These are phyloP conservation scores for Falco rusticolus DNA, from an alignment of 2,797 vertebrate species.

Conservation along the genomic window DNA sequence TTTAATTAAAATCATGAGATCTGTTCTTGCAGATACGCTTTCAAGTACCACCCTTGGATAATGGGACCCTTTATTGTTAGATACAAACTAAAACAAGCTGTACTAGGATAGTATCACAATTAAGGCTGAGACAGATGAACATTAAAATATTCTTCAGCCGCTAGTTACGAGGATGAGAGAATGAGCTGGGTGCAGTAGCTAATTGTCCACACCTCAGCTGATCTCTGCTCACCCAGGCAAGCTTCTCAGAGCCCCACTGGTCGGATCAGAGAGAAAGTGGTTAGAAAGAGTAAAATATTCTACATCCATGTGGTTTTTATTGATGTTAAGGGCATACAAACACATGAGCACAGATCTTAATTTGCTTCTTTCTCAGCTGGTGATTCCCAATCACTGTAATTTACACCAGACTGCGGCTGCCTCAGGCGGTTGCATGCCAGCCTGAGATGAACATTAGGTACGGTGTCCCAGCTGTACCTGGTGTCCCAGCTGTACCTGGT, in stretches of 20 bases:
- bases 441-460: background rate
- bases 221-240: background rate
- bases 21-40: conserved; percentile 35
- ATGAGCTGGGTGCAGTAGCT: background rate
- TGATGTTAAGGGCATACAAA: background rate
- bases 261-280: background rate
- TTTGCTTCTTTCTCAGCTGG: background rate
- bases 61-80: conserved; percentile 17
- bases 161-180: conserved; percentile 3
- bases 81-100: background rate
- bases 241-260: background rate
- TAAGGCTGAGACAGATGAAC: background rate
- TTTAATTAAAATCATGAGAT: conserved; percentile 66
- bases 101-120: background rate
- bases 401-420: background rate
- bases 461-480: rapidly evolving
- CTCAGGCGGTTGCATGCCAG: background rate
- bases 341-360: background rate
- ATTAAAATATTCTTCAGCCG: background rate
- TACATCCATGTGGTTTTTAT: background rate
- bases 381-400: background rate
- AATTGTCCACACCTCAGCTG: background rate
- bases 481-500: rapidly evolving
- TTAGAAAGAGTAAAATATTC: background rate
- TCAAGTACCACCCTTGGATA: conserved; percentile 43